A percentile compares a stretch with the other conserved stretches of the same genome.
phyloP scores from a whole-genome alignment of 2,888 invertebrate genomes.

The Cerastis rubricosa region DNA sequence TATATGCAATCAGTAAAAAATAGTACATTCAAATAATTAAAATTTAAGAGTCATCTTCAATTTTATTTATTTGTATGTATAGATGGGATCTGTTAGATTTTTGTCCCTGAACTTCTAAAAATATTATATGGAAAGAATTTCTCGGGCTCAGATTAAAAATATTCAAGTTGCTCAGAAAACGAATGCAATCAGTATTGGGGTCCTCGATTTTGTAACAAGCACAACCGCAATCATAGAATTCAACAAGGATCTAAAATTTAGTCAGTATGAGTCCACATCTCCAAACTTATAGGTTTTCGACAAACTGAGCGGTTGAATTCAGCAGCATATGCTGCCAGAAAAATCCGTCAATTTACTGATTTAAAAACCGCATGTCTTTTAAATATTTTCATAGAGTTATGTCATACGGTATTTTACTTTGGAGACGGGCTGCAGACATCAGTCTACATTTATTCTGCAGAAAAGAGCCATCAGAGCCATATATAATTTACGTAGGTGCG shows the following conservation, averaged over 20 bases:
- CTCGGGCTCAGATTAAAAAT: neutral
- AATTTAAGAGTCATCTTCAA: too few species aligned
- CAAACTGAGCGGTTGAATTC: neutral
- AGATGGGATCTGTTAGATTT: neutral
- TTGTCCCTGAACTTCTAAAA: neutral
- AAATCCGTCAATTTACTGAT: too few species aligned
- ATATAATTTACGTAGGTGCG: too few species aligned
- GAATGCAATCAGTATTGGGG: neutral
- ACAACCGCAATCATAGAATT: neutral
- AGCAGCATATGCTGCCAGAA: too few species aligned
- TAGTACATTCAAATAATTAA: too few species aligned
- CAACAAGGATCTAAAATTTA: neutral
- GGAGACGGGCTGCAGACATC: too few species aligned
- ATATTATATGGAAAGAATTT: neutral
- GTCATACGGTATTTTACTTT: too few species aligned
- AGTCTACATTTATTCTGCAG: too few species aligned
- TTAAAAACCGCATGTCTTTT: too few species aligned
- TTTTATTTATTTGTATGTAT: too few species aligned
- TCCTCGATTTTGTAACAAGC: neutral
- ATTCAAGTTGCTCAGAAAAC: neutral
- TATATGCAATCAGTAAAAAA: neutral
- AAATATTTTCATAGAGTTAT: too few species aligned
- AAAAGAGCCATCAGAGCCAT: too few species aligned
- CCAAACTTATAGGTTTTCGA: neutral
- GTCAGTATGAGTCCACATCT: neutral